Percentiles rank a stretch among this genome's conserved stretches.
Conservation (phyloP, 1,140 invertebrate species). For the Metopolophium dirhodum region DNA sequence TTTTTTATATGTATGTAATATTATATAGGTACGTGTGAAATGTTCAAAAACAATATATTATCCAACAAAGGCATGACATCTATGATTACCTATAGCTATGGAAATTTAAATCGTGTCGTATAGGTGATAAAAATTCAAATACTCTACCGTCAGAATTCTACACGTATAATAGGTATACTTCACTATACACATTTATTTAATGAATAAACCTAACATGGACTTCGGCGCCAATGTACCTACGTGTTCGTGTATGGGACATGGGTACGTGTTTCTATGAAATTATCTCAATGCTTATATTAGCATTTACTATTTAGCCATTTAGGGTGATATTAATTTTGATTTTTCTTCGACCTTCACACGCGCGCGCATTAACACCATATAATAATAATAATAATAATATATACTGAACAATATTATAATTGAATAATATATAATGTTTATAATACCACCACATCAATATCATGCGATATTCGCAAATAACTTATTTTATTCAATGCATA, state of each 20-base stretch:
- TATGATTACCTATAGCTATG: background rate
- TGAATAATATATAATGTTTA: background rate
- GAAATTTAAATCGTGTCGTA: background rate
- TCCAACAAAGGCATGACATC: no score
- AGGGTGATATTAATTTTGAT: background rate
- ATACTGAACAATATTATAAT: background rate
- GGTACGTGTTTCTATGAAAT: background rate
- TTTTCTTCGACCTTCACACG: background rate
- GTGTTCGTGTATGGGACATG: background rate
- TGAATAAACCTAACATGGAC: background rate
- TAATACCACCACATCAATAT: background rate
- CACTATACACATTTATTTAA: background rate
- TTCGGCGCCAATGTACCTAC: background rate
- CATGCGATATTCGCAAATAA: background rate
- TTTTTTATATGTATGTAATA: background rate
- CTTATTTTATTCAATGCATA: background rate
- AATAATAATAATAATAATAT: background rate
- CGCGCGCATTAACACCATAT: background rate
- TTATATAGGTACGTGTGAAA: background rate
- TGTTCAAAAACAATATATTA: background rate
- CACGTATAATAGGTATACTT: background rate
- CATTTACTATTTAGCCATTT: background rate
- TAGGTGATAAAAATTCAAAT: constrained; percentile 4
- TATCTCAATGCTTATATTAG: background rate
- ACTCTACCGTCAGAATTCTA: background rate